Evolutionary conservation across 2,888 invertebrate species (phyloP).

Genomic region (Muscina levida): DNA sequence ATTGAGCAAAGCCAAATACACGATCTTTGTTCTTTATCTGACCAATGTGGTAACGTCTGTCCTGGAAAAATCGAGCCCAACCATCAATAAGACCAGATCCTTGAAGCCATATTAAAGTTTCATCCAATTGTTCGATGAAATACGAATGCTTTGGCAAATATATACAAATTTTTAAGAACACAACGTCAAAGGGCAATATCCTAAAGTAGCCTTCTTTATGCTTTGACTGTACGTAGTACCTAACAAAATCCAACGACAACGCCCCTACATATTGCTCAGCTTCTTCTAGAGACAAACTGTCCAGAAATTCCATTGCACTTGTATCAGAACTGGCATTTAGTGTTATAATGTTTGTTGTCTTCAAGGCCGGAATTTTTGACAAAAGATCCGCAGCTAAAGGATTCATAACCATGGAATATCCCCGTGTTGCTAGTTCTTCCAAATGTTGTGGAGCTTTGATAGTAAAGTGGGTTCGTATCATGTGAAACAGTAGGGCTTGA

Average conservation of each 20-base stretch:
- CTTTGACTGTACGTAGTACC: conserved; percentile 42
- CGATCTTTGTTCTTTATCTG: background rate
- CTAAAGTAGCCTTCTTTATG: conserved; percentile 47
- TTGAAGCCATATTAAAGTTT: conserved; percentile 47
- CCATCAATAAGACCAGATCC: conserved; percentile 59
- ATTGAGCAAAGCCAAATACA: conserved; percentile 35
- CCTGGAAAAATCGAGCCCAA: conserved; percentile 53
- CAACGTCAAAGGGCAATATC: conserved; percentile 57
- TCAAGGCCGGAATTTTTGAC: background rate
- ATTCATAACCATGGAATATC: conserved; percentile 56
- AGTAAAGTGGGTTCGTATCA: conserved; percentile 60
- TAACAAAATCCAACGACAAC: conserved; percentile 47
- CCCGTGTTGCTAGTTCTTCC: conserved; percentile 25
- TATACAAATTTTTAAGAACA: conserved; percentile 60
- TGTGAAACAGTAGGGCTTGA: conserved; percentile 62
- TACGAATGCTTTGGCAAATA: conserved; percentile 67
- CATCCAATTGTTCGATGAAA: conserved; percentile 57
- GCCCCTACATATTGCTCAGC: conserved; percentile 1
- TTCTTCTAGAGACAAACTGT: background rate
- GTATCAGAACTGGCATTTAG: conserved; percentile 28
- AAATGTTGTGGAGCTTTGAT: conserved; percentile 50
- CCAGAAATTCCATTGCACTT: conserved; percentile 34
- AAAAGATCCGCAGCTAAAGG: conserved; percentile 11
- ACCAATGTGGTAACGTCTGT: conserved; percentile 15
- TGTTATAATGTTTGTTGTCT: conserved; percentile 27